A percentile compares a stretch with the other conserved stretches of the same genome.
Evolutionary conservation across 1,140 invertebrate species (phyloP).

Genomic region (Ruditapes philippinarum): DNA sequence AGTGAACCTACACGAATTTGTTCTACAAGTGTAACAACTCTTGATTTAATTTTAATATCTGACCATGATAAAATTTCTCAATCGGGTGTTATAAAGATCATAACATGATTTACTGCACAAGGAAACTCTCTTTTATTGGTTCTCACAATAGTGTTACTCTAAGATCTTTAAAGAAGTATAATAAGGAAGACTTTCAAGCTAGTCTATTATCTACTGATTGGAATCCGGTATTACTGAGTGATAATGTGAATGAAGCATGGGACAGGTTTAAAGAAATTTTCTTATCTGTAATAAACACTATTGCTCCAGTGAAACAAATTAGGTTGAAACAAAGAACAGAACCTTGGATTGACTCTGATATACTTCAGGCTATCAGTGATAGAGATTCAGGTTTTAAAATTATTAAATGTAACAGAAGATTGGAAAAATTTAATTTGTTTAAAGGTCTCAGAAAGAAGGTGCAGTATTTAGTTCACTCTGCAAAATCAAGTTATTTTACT

Average conservation of each 20-base stretch:
- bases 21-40: constrained; percentile 10
- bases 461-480: constrained; percentile 14
- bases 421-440: constrained; percentile 10
- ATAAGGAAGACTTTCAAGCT: constrained; percentile 32
- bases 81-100: constrained; percentile 44
- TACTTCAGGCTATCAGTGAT: constrained; percentile 18
- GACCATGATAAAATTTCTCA: constrained; percentile 37
- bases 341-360: constrained; percentile 36
- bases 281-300: constrained; percentile 29
- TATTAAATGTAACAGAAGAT: neutral
- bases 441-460: constrained; percentile 39
- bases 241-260: constrained; percentile 26
- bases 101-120: constrained; percentile 21
- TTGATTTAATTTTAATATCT: constrained; percentile 17
- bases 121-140: constrained; percentile 14
- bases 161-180: constrained; percentile 40
- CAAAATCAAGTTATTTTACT: constrained; percentile 7
- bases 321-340: constrained; percentile 27
- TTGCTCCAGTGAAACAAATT: constrained; percentile 17
- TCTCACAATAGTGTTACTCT: constrained; percentile 30
- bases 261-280: constrained; percentile 21
- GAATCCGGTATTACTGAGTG: constrained; percentile 32
- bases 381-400: constrained; percentile 27
- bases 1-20: constrained; percentile 19
- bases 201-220: constrained; percentile 31